phyloP scores from a whole-genome alignment of 2,888 invertebrate species.

The Panopea generosa region DNA sequence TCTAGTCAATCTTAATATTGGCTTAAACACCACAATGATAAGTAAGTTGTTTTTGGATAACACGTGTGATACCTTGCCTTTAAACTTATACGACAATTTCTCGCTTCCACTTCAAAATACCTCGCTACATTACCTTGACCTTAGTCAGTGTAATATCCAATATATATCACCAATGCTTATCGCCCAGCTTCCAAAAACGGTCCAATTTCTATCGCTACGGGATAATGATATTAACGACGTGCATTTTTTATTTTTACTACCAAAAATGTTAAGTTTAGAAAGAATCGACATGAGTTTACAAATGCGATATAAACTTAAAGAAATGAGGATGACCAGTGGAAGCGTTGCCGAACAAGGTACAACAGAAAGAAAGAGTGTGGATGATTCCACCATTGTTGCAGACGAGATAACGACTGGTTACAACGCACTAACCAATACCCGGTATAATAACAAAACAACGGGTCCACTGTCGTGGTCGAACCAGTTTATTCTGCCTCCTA shows the following conservation, averaged over 20 bases:
- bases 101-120: no score
- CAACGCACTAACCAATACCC: no score
- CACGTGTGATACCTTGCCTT: neutral
- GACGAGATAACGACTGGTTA: no score
- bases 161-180: neutral
- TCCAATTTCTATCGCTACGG: neutral
- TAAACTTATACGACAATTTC: no score
- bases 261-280: neutral
- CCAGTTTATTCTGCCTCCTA: conserved; percentile 13
- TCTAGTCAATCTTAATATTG: neutral
- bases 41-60: neutral
- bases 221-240: neutral
- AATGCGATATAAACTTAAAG: neutral
- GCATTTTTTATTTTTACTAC: neutral
- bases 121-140: no score
- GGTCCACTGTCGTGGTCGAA: conserved; percentile 4
- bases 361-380: no score
- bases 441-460: no score
- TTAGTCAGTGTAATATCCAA: no score
- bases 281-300: neutral
- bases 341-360: no score
- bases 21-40: neutral
- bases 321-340: neutral
- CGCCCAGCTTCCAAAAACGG: neutral
- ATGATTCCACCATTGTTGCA: no score